Conservation (phyloP, 2,113 vertebrate species). For the Melanocharis versteri region DNA sequence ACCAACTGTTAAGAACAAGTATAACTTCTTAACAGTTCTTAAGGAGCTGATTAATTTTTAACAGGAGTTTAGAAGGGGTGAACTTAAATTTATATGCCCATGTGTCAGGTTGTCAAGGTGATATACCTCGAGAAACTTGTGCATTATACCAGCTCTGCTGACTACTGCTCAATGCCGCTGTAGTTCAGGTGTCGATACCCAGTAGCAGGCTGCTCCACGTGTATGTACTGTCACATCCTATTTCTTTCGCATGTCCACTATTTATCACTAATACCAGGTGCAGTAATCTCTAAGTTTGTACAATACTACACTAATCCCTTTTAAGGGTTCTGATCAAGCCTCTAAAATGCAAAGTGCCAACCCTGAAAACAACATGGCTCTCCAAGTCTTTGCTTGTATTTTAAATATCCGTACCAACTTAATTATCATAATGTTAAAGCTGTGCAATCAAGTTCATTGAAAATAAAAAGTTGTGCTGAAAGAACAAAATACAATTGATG, state of each 20-base stretch:
- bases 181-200: fast-evolving
- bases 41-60: not conserved
- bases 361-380: not conserved
- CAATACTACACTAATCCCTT: not conserved
- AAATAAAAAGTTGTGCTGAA: not conserved
- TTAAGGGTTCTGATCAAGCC: not conserved
- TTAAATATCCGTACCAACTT: not conserved
- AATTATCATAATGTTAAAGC: conserved; percentile 5
- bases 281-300: not conserved
- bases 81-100: not conserved
- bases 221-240: not conserved
- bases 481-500: conserved; percentile 56
- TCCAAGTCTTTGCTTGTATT: not conserved
- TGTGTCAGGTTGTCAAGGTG: not conserved
- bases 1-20: not conserved
- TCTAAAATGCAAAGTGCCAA: not conserved
- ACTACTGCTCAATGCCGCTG: not conserved
- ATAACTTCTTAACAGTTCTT: not conserved
- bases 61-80: not conserved
- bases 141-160: not conserved
- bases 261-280: not conserved
- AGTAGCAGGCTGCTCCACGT: not conserved
- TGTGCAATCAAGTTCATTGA: not conserved
- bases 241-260: not conserved
- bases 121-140: not conserved